These are phyloP conservation scores for Andrena flavipes DNA, from an alignment of 2,888 invertebrate genomes.

Conservation along the genomic window DNA sequence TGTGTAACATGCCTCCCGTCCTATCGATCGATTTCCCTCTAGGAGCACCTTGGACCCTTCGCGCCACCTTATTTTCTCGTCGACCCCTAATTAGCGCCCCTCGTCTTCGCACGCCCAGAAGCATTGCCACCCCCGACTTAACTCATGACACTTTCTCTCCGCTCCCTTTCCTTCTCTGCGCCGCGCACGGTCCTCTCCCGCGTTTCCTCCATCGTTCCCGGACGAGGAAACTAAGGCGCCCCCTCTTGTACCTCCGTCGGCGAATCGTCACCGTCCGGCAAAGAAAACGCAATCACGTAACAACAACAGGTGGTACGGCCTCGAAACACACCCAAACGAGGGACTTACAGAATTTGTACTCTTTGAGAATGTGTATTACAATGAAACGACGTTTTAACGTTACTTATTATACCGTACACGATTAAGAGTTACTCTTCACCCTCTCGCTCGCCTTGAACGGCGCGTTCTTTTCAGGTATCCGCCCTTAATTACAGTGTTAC, in stretches of 20 bases:
- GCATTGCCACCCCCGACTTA: neutral
- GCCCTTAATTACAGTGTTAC: conserved; percentile 73
- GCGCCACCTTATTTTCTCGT: conserved; percentile 47
- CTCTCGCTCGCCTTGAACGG: neutral
- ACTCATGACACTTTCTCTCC: neutral
- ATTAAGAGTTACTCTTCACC: conserved; percentile 54
- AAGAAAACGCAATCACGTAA: conserved; percentile 61
- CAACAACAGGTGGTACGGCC: conserved; percentile 64
- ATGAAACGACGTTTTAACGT: conserved; percentile 60
- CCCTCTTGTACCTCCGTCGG: neutral
- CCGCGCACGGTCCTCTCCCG: neutral
- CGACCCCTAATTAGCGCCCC: conserved; percentile 9
- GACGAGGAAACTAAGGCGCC: conserved; percentile 7
- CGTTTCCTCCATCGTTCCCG: neutral
- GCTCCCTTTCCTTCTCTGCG: neutral
- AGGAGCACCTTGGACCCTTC: conserved; percentile 61
- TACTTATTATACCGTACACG: conserved; percentile 64
- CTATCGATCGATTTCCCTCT: conserved; percentile 55
- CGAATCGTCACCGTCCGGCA: conserved; percentile 27
- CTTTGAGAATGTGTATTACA: conserved; percentile 85
- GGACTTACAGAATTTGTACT: conserved; percentile 92
- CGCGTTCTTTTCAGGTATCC: neutral
- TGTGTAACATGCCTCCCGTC: conserved; percentile 40
- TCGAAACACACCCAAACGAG: conserved; percentile 73
- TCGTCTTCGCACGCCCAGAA: conserved; percentile 2